Conservation (phyloP, 2,888 invertebrate genomes). For the Leucophora obtusa region DNA sequence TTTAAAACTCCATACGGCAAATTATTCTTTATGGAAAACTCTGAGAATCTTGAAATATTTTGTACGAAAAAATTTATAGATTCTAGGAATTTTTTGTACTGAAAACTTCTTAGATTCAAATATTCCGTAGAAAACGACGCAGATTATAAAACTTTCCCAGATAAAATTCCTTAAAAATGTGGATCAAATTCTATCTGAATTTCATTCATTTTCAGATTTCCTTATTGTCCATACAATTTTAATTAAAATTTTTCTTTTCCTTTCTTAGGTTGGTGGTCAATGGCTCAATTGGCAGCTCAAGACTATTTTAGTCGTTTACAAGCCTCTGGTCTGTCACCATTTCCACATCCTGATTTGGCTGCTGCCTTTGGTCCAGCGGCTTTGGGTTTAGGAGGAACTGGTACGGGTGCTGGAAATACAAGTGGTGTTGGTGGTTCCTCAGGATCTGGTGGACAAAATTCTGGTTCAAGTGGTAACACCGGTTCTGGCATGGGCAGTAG, state of each 20-base stretch:
- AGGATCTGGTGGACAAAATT: slow-evolving; percentile 66
- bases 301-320: slow-evolving; percentile 91
- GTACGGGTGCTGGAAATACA: slow-evolving; percentile 75
- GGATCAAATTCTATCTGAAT: too few species aligned
- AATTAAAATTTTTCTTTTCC: not conserved
- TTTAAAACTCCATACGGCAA: too few species aligned
- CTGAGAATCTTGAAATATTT: too few species aligned
- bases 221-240: too few species aligned
- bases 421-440: slow-evolving; percentile 66
- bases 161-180: too few species aligned
- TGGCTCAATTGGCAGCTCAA: slow-evolving; percentile 93
- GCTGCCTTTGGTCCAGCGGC: slow-evolving; percentile 80
- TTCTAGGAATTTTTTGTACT: too few species aligned
- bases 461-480: slow-evolving; percentile 69
- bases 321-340: slow-evolving; percentile 86
- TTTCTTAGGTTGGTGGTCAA: slow-evolving; percentile 89
- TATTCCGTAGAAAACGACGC: too few species aligned
- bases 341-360: slow-evolving; percentile 84
- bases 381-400: slow-evolving; percentile 73
- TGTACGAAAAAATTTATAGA: too few species aligned
- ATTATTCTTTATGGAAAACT: too few species aligned
- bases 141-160: too few species aligned
- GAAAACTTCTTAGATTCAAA: too few species aligned
- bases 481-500: slow-evolving; percentile 70
- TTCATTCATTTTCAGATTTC: too few species aligned